Evolutionary conservation across 2,888 invertebrate species (phyloP), one percentile per base, ranked within the genome.

Genomic region (Zaprionus bogoriensis): DNA sequence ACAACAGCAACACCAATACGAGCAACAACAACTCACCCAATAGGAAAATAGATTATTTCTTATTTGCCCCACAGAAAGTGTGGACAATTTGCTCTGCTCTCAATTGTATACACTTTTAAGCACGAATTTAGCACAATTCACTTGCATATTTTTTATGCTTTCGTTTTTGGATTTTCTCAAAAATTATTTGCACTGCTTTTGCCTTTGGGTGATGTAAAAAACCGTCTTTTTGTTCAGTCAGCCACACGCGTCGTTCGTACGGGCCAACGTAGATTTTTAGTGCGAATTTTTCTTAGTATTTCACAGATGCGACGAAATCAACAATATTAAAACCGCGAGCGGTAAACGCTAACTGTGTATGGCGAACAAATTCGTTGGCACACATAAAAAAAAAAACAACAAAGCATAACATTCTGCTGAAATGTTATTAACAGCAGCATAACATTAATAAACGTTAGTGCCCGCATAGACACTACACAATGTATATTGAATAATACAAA

Each of bases 21-120:
- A 55, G 32, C 51, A 54, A 46, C 27, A 70, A 39, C 28, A 41
- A 68, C 80, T 77, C 72, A 80, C 85, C 82, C 51, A 68, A 63
- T 64, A 63, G 39, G 57, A 84, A 81, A 75, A 68, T 72, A 74
- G 25, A 47, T 14, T 54, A 22, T 7, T 27, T 66, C 63, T 20
- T 41, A 32, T 39, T 51, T 61, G 27, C 27, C 22, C 38, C 30
- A 38, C 28, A 28, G 10, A 57, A 36, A 42, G 22, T 46, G 14
- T 55, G n/a, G 20, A 17, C 23, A 58, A 12, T n/a, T 28, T 58
- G 4, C 23, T 47, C 9, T 51, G 39, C 3, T 47, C 36, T 50
- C 20, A 7, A n/a, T 46, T 48, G 28, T 36, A 2, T 4, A 51
- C 41, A 27, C 25, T 52, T 57, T 67, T 36, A 41, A 64, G 41